Conservation (phyloP, 1,140 invertebrate genomes). For the Drosophila nannoptera region DNA sequence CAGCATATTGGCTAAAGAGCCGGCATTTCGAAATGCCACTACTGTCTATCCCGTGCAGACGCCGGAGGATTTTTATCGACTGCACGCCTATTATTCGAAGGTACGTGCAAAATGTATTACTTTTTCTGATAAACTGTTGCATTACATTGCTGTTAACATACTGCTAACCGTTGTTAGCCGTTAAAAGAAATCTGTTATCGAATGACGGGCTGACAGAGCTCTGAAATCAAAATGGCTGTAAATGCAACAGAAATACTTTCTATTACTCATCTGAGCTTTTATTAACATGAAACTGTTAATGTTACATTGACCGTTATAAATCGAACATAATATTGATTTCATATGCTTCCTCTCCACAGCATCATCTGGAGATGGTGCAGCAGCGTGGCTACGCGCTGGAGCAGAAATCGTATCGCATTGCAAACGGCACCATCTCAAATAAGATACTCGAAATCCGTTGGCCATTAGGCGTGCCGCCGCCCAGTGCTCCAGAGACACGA, state of each 20-base stretch:
- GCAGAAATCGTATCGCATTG: constrained; percentile 74
- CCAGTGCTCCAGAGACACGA: constrained; percentile 85
- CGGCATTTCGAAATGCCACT: constrained; percentile 82
- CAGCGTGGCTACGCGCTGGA: constrained; percentile 80
- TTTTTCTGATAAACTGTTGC: too few relatives aligned
- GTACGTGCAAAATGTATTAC: constrained; percentile 75
- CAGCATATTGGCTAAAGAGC: constrained; percentile 74
- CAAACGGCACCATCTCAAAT: constrained; percentile 79
- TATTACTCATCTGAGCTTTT: not conserved
- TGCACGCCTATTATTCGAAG: constrained; percentile 86
- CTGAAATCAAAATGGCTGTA: constrained; percentile 4
- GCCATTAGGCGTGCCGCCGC: constrained; percentile 88
- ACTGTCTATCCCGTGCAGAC: constrained; percentile 84
- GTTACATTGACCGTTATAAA: not conserved
- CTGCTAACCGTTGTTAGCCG: too few relatives aligned
- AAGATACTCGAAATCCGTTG: constrained; percentile 82
- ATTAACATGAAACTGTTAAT: constrained; percentile 1
- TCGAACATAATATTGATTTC: not conserved
- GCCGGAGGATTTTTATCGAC: constrained; percentile 83
- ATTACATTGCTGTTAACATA: not conserved
- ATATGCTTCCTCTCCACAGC: constrained; percentile 28
- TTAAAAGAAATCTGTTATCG: too few relatives aligned
- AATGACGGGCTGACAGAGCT: not conserved
- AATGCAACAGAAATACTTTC: not conserved
- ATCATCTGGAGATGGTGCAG: constrained; percentile 80